These are phyloP conservation scores for Drosophila kanapiae DNA, from an alignment of 1,140 invertebrate genomes.

Conservation along the genomic window DNA sequence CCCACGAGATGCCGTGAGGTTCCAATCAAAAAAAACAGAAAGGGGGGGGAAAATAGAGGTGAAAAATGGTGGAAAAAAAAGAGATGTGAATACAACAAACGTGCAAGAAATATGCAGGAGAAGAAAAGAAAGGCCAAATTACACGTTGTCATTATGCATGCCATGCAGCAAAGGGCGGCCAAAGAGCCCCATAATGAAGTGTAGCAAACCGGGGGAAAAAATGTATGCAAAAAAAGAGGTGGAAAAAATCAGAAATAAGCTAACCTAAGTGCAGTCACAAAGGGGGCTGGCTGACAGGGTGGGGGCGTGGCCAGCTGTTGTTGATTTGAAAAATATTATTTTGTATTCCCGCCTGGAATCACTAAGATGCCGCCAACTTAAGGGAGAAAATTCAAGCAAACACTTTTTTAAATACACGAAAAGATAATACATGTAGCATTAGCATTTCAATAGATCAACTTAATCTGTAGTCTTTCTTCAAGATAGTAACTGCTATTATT, in stretches of 20 bases:
- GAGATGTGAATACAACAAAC: conserved; percentile 29
- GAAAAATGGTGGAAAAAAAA: conserved; percentile 23
- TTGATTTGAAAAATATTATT: conserved; percentile 56
- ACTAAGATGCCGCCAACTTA: background rate
- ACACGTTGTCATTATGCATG: conserved; percentile 76
- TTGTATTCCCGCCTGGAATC: conserved; percentile 10
- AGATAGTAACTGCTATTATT: too few relatives aligned
- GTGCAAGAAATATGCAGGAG: conserved; percentile 56
- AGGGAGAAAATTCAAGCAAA: background rate
- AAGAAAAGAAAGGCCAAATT: conserved; percentile 77
- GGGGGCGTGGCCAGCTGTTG: conserved; percentile 32
- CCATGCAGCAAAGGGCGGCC: conserved; percentile 32
- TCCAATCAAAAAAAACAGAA: conserved; percentile 28
- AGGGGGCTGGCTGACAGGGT: background rate
- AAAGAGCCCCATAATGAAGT: conserved; percentile 65
- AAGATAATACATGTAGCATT: too few relatives aligned
- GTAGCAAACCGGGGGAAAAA: conserved; percentile 31
- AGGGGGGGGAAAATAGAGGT: conserved; percentile 9
- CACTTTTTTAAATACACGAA: too few relatives aligned
- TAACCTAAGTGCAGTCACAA: conserved; percentile 19
- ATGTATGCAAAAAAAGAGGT: background rate
- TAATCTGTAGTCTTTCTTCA: too few relatives aligned
- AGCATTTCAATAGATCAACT: too few relatives aligned
- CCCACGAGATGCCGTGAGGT: conserved; percentile 52
- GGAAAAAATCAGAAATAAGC: conserved; percentile 23